Conservation (phyloP, 2,797 vertebrate species). For the Prunella strophiata region DNA sequence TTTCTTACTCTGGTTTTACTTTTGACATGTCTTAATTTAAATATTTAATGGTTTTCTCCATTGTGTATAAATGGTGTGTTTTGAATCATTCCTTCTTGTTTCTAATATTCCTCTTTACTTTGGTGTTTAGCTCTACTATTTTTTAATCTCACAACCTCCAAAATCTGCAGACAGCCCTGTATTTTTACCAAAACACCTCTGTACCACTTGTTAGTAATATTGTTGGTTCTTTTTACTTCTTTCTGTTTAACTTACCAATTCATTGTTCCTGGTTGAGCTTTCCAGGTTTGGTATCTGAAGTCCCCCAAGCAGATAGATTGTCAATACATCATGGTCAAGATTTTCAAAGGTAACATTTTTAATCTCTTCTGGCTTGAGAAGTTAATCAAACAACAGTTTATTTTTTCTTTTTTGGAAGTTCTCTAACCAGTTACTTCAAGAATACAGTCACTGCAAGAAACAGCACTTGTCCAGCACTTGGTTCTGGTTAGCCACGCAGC, state of each 20-base stretch:
- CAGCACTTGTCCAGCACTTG: neutral
- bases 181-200: neutral
- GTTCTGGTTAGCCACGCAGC: rapidly evolving
- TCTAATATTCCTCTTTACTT: neutral
- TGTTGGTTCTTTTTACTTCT: neutral
- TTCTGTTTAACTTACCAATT: neutral
- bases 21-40: neutral
- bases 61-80: neutral
- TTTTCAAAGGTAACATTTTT: neutral
- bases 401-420: neutral
- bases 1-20: neutral
- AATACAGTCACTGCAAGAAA: neutral
- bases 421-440: neutral
- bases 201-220: neutral
- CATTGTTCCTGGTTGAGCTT: neutral
- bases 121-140: neutral
- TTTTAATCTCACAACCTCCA: neutral
- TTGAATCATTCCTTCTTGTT: neutral
- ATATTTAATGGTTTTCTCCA: neutral
- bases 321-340: neutral
- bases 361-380: neutral
- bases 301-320: neutral
- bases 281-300: neutral
- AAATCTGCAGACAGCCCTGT: neutral
- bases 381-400: neutral